Base-by-base conservation (phyloP, 1,140 invertebrate genomes). In the Mactra quadrangularis region DNA sequence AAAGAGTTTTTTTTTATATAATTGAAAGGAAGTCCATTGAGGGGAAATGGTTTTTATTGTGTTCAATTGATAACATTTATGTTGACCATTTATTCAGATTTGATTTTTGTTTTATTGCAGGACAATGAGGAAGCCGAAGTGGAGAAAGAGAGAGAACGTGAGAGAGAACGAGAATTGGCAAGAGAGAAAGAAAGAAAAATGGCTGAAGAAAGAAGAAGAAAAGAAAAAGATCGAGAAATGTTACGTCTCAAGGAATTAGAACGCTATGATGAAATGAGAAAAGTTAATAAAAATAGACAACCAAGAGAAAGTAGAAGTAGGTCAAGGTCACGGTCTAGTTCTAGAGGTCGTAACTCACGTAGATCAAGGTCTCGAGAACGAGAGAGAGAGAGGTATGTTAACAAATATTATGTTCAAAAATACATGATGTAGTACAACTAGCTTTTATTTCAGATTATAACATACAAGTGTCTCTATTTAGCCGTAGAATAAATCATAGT, bases 361-460 rank as follows among this genome's bases (percentile, higher is more conserved):
- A 81, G 89, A 31, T 83, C 78, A 66, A 85, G 89, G 55, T 88
- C 89, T 68, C 93, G 96, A 62, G 96, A 97, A 90, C 95, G 97
- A 91, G 97, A 98, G 77, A 90, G 86, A 71, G 74, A 76, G 47
- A 38, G 74, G 27, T 59, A 78, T 33, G 38, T 7, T 41, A 7
- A 41, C 38, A 7, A 41, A 15, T 41, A 41, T 41, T 55, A 7
- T 6, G 19, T n/a, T 55, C 19, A 27, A 9, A n/a, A 55, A n/a
- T n/a, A n/a, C n/a, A n/a, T n/a, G n/a, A n/a, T n/a, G n/a, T n/a
- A n/a, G n/a, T n/a, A n/a, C n/a, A n/a, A n/a, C n/a, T n/a, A n/a
- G n/a, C n/a, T n/a, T n/a, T n/a, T n/a, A n/a, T n/a, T n/a, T n/a
- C n/a, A n/a, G n/a, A n/a, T n/a, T n/a, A n/a, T n/a, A n/a, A n/a